Conservation (phyloP, 2,888 invertebrate species). For the Ophioninae sp. region DNA sequence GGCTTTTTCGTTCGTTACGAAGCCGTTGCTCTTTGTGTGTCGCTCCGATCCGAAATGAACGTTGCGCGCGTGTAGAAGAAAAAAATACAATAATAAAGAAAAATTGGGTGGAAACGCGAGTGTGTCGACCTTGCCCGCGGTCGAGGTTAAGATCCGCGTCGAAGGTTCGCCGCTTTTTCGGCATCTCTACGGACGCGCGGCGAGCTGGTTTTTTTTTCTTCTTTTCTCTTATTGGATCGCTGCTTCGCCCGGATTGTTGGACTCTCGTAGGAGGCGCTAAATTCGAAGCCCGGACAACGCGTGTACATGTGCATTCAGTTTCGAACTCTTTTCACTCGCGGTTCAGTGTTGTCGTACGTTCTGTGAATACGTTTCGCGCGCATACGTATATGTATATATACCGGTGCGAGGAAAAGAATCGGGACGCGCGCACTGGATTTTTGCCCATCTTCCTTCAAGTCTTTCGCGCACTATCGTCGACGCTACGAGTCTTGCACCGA, state of each 20-base stretch:
- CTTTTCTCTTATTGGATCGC: neutral
- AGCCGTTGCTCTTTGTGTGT: conserved; percentile 1
- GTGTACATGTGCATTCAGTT: neutral
- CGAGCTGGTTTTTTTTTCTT: neutral
- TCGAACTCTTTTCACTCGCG: conserved; percentile 10
- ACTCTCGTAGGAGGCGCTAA: conserved; percentile 1
- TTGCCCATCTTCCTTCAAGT: conserved; percentile 30
- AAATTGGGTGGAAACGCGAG: conserved; percentile 24
- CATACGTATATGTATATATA: conserved; percentile 5
- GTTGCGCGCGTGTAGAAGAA: neutral
- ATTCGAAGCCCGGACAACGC: neutral
- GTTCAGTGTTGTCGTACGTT: conserved; percentile 22
- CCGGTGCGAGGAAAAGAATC: conserved; percentile 19
- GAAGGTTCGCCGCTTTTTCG: conserved; percentile 28
- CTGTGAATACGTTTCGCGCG: conserved; percentile 5
- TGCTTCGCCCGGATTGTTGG: neutral
- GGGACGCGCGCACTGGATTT: conserved; percentile 48
- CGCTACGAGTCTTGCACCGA: conserved; percentile 34
- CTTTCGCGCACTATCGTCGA: conserved; percentile 15
- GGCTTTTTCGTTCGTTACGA: conserved; percentile 10
- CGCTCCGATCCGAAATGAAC: conserved; percentile 19
- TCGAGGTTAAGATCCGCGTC: conserved; percentile 45
- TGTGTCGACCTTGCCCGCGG: conserved; percentile 32
- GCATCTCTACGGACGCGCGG: neutral
- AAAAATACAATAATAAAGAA: conserved; percentile 1